phyloP scores from a whole-genome alignment of 1,140 invertebrate genomes.

The Danaus plexippus region DNA sequence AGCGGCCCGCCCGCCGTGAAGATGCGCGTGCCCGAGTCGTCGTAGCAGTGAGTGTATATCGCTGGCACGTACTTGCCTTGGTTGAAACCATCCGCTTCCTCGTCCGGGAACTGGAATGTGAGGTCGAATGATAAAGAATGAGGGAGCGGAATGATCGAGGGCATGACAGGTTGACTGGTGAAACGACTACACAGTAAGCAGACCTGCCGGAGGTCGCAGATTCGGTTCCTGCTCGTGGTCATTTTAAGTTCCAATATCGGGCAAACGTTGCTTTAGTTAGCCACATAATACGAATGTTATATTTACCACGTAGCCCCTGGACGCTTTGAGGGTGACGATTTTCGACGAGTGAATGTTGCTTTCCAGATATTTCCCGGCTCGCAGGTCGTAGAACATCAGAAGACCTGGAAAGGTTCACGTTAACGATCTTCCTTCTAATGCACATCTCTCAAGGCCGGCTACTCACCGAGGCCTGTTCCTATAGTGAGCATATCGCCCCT shows the following conservation, averaged over 20 bases:
- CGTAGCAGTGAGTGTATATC: constrained; percentile 97
- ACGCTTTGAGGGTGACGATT: constrained; percentile 90
- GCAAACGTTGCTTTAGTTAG: no score
- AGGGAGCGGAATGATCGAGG: no score
- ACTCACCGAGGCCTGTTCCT: constrained; percentile 87
- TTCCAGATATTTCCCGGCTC: constrained; percentile 92
- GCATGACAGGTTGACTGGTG: no score
- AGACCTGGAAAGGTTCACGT: constrained; percentile 71
- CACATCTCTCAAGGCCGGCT: not conserved
- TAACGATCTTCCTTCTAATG: not conserved
- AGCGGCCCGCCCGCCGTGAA: constrained; percentile 96
- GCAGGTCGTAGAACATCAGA: constrained; percentile 94
- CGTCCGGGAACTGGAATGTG: constrained; percentile 80
- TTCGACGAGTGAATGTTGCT: constrained; percentile 89
- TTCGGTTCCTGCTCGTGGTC: no score
- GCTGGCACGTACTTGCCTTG: constrained; percentile 91
- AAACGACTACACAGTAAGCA: no score
- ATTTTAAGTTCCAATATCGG: no score
- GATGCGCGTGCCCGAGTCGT: constrained; percentile 89
- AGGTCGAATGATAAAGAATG: not conserved
- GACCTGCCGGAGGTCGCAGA: no score
- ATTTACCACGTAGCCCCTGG: constrained; percentile 91
- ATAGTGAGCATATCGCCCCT: constrained; percentile 91
- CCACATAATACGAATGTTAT: no score
- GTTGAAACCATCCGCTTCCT: constrained; percentile 86